These are phyloP conservation scores for Cheilosia grossa DNA, from an alignment of 2,888 invertebrate species.

Conservation along the genomic window DNA sequence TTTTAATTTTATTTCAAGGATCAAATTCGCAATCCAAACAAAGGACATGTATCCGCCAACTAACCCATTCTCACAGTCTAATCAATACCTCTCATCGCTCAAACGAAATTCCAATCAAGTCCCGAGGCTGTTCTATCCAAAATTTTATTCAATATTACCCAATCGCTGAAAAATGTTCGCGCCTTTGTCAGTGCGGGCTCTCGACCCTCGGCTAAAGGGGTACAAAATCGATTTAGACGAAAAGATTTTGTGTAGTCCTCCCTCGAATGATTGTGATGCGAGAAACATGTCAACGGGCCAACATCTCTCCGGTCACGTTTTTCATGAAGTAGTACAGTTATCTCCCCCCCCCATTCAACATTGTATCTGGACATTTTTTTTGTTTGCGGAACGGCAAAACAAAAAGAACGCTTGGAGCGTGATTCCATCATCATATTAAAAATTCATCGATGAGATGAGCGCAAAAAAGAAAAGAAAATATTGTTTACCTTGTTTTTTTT, in stretches of 20 bases:
- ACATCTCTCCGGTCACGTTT: constrained; percentile 51
- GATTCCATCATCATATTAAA: constrained; percentile 52
- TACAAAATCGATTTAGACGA: constrained; percentile 36
- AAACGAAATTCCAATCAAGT: constrained; percentile 34
- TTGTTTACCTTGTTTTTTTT: constrained; percentile 57
- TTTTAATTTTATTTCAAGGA: background rate
- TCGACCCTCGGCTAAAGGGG: background rate
- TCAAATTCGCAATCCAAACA: background rate
- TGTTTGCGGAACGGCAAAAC: background rate
- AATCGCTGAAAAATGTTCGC: constrained; percentile 12
- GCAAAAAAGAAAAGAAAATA: constrained; percentile 24
- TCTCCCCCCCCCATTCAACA: constrained; percentile 2
- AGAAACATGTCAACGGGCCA: constrained; percentile 41
- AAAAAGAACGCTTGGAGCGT: constrained; percentile 16
- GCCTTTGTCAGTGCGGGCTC: background rate
- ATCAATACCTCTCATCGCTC: constrained; percentile 6
- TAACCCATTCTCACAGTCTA: constrained; percentile 29
- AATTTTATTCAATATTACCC: constrained; percentile 37
- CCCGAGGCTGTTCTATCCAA: constrained; percentile 16
- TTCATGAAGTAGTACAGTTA: constrained; percentile 5
- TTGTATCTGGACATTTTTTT: background rate
- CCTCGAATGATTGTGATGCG: background rate
- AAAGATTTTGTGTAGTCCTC: constrained; percentile 24
- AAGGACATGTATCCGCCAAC: background rate
- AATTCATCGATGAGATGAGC: constrained; percentile 54